Percentiles rank a stretch among this genome's conserved stretches.
These are phyloP conservation scores for Semaprochilodus insignis DNA, from an alignment of 2,797 vertebrate species.

Conservation along the genomic window DNA sequence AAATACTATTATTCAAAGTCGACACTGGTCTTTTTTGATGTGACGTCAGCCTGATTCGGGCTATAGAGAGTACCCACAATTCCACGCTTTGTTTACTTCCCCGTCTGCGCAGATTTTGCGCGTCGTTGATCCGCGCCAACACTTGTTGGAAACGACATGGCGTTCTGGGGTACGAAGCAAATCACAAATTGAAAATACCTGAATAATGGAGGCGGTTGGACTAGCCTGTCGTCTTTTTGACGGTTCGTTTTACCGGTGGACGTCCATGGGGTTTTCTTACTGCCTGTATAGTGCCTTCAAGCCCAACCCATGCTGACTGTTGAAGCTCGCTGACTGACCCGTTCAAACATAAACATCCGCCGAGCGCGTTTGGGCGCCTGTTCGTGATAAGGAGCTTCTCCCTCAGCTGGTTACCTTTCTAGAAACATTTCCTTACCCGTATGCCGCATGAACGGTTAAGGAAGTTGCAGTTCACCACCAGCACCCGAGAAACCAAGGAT, in stretches of 20 bases:
- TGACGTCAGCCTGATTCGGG: neutral
- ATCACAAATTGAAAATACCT: neutral
- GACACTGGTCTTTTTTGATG: too few relatives aligned
- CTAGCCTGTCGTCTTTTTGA: neutral
- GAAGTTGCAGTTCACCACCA: neutral
- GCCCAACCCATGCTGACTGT: neutral
- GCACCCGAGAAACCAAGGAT: neutral
- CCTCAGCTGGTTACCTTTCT: neutral
- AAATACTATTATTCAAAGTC: too few relatives aligned
- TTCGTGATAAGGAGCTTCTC: slow-evolving; percentile 1
- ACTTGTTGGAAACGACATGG: neutral
- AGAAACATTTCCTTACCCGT: neutral
- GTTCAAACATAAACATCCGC: slow-evolving; percentile 82
- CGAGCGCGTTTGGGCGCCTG: neutral
- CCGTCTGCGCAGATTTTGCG: slow-evolving; percentile 28
- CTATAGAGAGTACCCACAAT: slow-evolving; percentile 12
- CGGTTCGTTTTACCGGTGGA: neutral
- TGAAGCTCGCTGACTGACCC: neutral
- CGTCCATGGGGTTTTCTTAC: neutral
- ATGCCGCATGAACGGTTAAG: neutral
- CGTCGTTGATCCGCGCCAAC: slow-evolving; percentile 21
- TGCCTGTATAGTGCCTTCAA: neutral
- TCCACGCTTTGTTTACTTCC: neutral
- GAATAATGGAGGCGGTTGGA: neutral
- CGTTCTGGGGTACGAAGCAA: neutral